phyloP scores from a whole-genome alignment of 1,140 invertebrate species.

The Fopius arisanus region DNA sequence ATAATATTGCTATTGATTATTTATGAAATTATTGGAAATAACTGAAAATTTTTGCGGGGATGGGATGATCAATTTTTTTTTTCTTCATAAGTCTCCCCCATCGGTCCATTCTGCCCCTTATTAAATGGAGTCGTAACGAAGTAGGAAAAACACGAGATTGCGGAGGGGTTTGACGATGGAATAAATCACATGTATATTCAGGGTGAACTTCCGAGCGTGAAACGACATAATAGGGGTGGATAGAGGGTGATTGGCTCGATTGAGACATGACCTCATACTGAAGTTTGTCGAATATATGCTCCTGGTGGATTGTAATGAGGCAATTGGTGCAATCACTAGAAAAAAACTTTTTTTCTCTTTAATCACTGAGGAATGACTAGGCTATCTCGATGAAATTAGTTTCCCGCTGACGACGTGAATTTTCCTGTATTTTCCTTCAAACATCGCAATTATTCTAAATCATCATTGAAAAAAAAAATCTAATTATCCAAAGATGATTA shows the following conservation, averaged over 20 bases:
- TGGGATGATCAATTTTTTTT: no score
- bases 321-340: not conserved
- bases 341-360: not conserved
- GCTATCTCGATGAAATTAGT: not conserved
- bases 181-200: slow-evolving; percentile 35
- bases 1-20: no score
- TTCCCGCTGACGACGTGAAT: not conserved
- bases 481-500: no score
- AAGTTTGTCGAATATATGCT: not conserved
- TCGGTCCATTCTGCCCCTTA: no score
- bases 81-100: no score
- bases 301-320: slow-evolving; percentile 8
- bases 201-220: slow-evolving; percentile 33
- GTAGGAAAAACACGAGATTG: slow-evolving; percentile 3
- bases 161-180: not conserved
- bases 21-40: no score
- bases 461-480: no score
- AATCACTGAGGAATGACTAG: not conserved
- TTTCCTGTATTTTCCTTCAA: not conserved
- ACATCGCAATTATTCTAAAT: no score
- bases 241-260: slow-evolving; percentile 32
- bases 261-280: slow-evolving; percentile 27
- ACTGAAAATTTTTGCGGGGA: no score
- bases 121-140: slow-evolving; percentile 1
- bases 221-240: slow-evolving; percentile 36